Percentiles rank a stretch among this genome's conserved stretches.
Conservation (phyloP, 2,888 invertebrate species). For the Ormyrus pomaceus region DNA sequence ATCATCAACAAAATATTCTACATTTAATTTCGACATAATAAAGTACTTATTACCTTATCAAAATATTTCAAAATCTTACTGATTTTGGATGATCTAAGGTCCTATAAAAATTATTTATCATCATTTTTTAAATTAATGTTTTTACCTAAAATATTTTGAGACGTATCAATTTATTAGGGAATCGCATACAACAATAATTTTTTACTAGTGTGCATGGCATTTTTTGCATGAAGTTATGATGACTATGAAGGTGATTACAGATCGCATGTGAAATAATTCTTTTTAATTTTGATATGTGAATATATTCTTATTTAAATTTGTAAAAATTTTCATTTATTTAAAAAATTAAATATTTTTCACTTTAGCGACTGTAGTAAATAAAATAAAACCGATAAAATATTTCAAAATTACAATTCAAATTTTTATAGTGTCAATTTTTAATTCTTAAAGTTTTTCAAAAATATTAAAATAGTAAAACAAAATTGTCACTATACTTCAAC, state of each 20-base stretch:
- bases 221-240: conserved; percentile 43
- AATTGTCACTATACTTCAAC: background rate
- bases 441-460: too few species aligned
- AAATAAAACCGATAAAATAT: background rate
- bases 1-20: too few species aligned
- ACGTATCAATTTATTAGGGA: conserved; percentile 28
- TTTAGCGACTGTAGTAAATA: background rate
- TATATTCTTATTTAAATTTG: background rate
- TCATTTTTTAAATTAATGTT: too few species aligned
- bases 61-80: too few species aligned
- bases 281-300: conserved; percentile 6
- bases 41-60: background rate
- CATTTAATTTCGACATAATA: too few species aligned
- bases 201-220: conserved; percentile 36
- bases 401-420: background rate
- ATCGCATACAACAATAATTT: conserved; percentile 29
- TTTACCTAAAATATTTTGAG: background rate
- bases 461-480: background rate
- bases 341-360: background rate
- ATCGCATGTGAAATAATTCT: conserved; percentile 15
- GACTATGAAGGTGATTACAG: conserved; percentile 42
- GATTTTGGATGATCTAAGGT: too few species aligned
- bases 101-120: too few species aligned
- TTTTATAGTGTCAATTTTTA: background rate
- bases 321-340: background rate